phyloP scores from a whole-genome alignment of 2,888 invertebrate species.

The Volucella zonaria region DNA sequence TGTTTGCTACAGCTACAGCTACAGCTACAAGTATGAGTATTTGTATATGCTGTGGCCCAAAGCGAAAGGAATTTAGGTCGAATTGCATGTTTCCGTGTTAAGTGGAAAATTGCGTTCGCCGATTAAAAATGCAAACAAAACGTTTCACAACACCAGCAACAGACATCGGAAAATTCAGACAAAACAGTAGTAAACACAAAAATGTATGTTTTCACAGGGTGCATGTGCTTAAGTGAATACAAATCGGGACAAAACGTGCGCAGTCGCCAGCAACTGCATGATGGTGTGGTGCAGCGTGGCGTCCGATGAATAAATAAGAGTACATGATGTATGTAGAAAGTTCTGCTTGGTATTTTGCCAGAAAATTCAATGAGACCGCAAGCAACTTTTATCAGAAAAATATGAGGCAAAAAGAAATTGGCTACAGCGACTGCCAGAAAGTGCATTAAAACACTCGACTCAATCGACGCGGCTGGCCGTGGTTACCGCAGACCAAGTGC shows the following conservation, averaged over 20 bases:
- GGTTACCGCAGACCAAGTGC: too few species aligned
- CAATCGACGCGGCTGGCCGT: too few species aligned
- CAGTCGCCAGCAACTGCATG: slow-evolving; percentile 25
- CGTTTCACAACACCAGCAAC: slow-evolving; percentile 18
- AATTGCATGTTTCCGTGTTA: slow-evolving; percentile 58
- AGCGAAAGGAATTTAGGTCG: slow-evolving; percentile 52
- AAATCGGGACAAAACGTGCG: slow-evolving; percentile 27
- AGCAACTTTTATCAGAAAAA: neutral
- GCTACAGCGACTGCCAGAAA: slow-evolving; percentile 15
- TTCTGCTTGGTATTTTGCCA: slow-evolving; percentile 50
- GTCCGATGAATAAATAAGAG: slow-evolving; percentile 19
- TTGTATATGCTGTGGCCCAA: slow-evolving; percentile 6
- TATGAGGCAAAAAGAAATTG: slow-evolving; percentile 32
- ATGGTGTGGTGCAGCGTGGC: neutral
- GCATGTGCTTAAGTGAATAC: slow-evolving; percentile 11
- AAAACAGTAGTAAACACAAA: too few species aligned
- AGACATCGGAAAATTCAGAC: neutral
- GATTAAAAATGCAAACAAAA: slow-evolving; percentile 22
- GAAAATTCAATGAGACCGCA: slow-evolving; percentile 16
- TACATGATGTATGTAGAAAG: slow-evolving; percentile 33
- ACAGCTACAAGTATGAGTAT: too few species aligned
- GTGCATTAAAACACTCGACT: slow-evolving; percentile 1
- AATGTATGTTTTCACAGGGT: neutral
- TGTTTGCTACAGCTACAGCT: neutral
- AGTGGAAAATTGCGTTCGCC: slow-evolving; percentile 48